Evolutionary conservation across 2,888 invertebrate genomes (phyloP).

Genomic region (Leptopterna dolabrata): DNA sequence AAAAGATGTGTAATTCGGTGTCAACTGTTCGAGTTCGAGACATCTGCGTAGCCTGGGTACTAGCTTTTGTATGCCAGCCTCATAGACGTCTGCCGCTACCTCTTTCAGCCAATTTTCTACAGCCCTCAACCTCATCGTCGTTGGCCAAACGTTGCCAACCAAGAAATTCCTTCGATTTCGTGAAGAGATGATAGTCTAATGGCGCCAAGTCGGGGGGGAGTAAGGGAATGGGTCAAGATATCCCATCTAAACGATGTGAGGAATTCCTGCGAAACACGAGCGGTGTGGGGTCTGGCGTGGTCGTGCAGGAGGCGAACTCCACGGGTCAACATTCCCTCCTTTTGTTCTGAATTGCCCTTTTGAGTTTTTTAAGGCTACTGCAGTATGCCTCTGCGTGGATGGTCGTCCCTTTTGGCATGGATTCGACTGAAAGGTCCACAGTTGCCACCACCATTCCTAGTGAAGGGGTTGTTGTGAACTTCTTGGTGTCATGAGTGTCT

Average conservation of each 20-base stretch:
- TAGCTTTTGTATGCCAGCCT: neutral
- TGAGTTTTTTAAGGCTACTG: conserved; percentile 51
- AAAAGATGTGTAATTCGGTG: no score
- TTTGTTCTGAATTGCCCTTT: conserved; percentile 55
- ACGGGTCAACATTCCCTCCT: conserved; percentile 58
- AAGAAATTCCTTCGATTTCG: conserved; percentile 42
- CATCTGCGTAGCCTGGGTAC: no score
- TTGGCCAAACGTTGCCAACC: conserved; percentile 39
- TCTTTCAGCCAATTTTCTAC: neutral
- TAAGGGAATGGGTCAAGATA: conserved; percentile 53
- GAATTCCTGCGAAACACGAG: conserved; percentile 38
- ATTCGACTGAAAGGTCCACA: conserved; percentile 59
- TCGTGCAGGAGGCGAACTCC: conserved; percentile 58
- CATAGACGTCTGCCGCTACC: neutral
- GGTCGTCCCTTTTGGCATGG: neutral
- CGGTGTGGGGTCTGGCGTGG: conserved; percentile 59
- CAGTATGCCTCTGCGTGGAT: no score
- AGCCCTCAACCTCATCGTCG: conserved; percentile 32
- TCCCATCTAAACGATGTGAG: conserved; percentile 57
- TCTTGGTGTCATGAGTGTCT: conserved; percentile 51
- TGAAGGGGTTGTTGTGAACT: conserved; percentile 54
- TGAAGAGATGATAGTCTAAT: conserved; percentile 49
- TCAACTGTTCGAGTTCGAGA: no score
- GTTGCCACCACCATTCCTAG: conserved; percentile 61
- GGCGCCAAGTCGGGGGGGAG: conserved; percentile 42